Conservation (phyloP, 2,113 vertebrate genomes). For the Gorsachius goisagi region DNA sequence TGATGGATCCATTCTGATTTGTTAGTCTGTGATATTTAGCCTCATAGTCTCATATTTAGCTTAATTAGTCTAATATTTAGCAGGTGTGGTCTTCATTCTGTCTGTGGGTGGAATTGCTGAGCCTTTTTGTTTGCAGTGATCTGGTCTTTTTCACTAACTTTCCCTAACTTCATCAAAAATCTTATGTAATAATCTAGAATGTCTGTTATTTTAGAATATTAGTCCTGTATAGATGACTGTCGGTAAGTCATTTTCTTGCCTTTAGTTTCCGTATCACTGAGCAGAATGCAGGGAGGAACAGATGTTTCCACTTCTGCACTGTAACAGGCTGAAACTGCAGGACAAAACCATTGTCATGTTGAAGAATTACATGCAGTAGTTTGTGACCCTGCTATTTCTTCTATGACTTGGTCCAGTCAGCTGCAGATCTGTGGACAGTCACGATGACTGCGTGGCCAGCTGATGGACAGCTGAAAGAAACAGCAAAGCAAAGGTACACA, state of each 20-base stretch:
- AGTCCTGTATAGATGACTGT: background rate
- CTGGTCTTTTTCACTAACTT: background rate
- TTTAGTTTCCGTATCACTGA: background rate
- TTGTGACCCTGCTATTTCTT: background rate
- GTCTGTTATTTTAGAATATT: background rate
- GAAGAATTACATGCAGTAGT: conserved; percentile 39
- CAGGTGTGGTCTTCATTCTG: background rate
- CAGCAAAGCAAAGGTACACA: background rate
- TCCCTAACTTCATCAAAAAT: background rate
- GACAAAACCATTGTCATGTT: conserved; percentile 25
- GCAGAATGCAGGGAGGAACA: background rate
- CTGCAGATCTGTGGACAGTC: background rate
- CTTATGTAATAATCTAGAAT: background rate
- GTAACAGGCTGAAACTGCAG: conserved; percentile 32
- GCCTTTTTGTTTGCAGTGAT: background rate
- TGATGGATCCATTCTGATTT: background rate
- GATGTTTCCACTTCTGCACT: background rate
- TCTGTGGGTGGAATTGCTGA: background rate
- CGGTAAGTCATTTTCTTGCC: background rate
- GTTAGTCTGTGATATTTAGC: background rate
- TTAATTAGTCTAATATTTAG: background rate
- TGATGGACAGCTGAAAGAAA: conserved; percentile 43
- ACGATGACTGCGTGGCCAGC: conserved; percentile 3
- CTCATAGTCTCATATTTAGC: background rate
- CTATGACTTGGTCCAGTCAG: background rate